These are phyloP conservation scores for Vanessa tameamea DNA, from an alignment of 1,140 invertebrate genomes.

Conservation along the genomic window DNA sequence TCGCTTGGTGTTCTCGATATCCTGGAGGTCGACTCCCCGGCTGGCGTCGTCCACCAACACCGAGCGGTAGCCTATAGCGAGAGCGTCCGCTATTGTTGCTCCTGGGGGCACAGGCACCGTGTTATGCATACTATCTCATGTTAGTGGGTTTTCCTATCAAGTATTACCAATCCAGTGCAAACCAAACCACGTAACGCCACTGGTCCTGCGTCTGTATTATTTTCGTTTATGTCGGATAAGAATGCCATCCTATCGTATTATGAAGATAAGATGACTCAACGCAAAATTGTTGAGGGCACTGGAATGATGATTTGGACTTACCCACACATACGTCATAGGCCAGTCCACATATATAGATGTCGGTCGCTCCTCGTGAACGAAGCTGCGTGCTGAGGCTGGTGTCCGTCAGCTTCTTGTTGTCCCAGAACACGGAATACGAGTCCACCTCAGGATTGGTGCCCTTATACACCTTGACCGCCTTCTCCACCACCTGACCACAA, in stretches of 20 bases:
- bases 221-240: no score
- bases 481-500: constrained; percentile 61
- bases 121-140: no score
- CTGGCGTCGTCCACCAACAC: constrained; percentile 95
- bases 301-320: constrained; percentile 30
- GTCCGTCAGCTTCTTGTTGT: constrained; percentile 94
- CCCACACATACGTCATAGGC: constrained; percentile 98
- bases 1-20: constrained; percentile 91
- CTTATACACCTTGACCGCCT: constrained; percentile 93
- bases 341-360: constrained; percentile 96
- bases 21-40: constrained; percentile 91
- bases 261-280: no score
- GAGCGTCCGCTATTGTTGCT: constrained; percentile 91
- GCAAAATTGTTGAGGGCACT: no score
- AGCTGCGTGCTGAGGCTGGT: constrained; percentile 93
- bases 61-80: constrained; percentile 94
- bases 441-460: constrained; percentile 97
- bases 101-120: constrained; percentile 74
- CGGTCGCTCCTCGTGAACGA: constrained; percentile 89
- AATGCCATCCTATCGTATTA: no score
- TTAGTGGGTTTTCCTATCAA: no score
- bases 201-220: no score
- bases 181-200: no score
- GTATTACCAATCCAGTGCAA: no score
- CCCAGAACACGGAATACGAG: constrained; percentile 99